Evolutionary conservation across 2,113 vertebrate species (phyloP).

Genomic region (Leiothrix lutea): DNA sequence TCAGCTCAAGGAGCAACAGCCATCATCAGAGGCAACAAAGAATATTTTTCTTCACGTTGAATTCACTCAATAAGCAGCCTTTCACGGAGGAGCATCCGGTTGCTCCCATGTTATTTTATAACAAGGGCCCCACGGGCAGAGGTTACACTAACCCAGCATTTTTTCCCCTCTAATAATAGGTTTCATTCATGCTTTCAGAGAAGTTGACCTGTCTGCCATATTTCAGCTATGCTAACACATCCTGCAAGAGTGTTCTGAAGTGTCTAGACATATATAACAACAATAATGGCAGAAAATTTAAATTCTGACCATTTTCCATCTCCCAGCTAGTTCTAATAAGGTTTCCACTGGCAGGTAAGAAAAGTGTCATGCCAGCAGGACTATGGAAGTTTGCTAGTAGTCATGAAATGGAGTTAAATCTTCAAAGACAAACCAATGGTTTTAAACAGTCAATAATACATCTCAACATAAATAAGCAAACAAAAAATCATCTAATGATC

Average conservation of each 20-base stretch:
- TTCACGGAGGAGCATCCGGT: background rate
- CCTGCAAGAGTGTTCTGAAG: background rate
- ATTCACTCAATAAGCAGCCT: background rate
- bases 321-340: background rate
- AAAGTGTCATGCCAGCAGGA: background rate
- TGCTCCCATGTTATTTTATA: background rate
- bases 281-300: background rate
- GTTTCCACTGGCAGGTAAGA: background rate
- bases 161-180: background rate
- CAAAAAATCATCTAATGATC: background rate
- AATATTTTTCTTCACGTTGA: background rate
- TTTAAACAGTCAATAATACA: background rate
- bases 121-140: background rate
- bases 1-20: background rate
- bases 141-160: background rate
- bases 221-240: background rate
- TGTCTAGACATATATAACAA: background rate
- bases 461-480: background rate
- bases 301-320: background rate
- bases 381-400: background rate
- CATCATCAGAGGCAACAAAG: background rate
- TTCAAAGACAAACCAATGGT: background rate
- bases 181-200: constrained; percentile 11
- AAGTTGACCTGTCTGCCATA: background rate
- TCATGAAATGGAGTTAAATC: background rate